A percentile compares a stretch with the other conserved stretches of the same genome.
These are phyloP conservation scores for Leptinotarsa undecemlineata DNA, from an alignment of 1,140 invertebrate species.

Conservation along the genomic window DNA sequence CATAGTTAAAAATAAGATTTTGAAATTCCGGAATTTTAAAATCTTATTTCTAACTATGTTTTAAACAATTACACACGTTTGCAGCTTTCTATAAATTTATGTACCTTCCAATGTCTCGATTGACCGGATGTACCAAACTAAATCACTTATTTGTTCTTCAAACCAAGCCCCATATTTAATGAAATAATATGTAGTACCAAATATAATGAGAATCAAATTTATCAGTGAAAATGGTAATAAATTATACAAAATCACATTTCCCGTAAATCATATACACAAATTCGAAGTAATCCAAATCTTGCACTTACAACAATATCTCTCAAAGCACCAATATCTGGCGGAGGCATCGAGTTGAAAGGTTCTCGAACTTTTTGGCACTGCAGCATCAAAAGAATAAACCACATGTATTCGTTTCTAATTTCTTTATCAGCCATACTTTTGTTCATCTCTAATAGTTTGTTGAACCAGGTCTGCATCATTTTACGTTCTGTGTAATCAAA, in stretches of 20 bases:
- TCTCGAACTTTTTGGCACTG: constrained; percentile 52
- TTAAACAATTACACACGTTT: no score
- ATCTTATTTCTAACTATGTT: no score
- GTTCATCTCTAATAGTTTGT: constrained; percentile 47
- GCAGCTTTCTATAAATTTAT: no score
- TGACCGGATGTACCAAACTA: not conserved
- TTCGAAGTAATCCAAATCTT: not conserved
- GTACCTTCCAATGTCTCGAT: no score
- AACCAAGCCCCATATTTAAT: no score
- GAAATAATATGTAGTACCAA: no score
- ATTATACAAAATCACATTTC: no score
- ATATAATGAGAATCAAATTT: not conserved
- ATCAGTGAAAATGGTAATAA: no score
- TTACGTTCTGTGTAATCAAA: constrained; percentile 44
- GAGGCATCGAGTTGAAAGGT: constrained; percentile 52
- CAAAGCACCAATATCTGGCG: constrained; percentile 45
- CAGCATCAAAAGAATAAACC: constrained; percentile 55
- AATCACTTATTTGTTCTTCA: no score
- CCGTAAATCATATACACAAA: not conserved
- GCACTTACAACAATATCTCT: constrained; percentile 51
- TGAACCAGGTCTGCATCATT: constrained; percentile 48
- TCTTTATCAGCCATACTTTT: constrained; percentile 43
- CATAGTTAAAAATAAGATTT: no score
- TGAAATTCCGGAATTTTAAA: no score
- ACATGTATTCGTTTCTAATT: constrained; percentile 55